Conservation (phyloP, 2,888 invertebrate genomes). For the Xylota segnis region DNA sequence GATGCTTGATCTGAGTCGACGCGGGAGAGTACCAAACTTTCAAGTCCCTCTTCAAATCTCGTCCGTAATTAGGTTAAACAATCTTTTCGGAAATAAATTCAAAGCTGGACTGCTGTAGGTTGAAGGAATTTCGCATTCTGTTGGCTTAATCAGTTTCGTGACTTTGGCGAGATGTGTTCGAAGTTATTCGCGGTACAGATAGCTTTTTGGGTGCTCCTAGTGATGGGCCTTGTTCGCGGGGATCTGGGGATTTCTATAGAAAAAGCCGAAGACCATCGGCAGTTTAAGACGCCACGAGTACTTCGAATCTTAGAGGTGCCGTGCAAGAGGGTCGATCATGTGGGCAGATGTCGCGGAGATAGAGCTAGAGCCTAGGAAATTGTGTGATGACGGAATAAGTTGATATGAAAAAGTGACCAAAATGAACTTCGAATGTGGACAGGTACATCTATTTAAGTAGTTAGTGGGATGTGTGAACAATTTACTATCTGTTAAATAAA, state of each 20-base stretch:
- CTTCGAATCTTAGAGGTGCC: conserved; percentile 22
- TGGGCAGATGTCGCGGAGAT: conserved; percentile 33
- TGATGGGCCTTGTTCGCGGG: neutral
- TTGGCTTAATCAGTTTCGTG: conserved; percentile 29
- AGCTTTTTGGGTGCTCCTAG: neutral
- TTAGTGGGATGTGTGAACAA: no score
- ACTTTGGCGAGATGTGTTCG: conserved; percentile 35
- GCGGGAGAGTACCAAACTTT: conserved; percentile 10
- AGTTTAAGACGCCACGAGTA: conserved; percentile 3
- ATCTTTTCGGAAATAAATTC: neutral
- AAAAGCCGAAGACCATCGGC: neutral
- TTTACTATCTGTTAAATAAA: no score
- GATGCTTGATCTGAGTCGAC: neutral
- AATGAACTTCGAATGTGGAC: no score
- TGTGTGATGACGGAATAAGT: neutral
- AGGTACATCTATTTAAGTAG: no score
- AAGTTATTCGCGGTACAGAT: conserved; percentile 15
- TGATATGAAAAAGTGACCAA: neutral
- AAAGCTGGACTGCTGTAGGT: neutral
- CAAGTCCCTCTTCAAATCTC: neutral
- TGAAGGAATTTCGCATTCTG: neutral
- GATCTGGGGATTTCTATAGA: neutral
- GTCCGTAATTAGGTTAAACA: conserved; percentile 30
- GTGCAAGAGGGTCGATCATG: conserved; percentile 34
- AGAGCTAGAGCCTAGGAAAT: neutral